Base-by-base conservation (phyloP, 1,140 invertebrate genomes). In the Drosophila subobscura region DNA sequence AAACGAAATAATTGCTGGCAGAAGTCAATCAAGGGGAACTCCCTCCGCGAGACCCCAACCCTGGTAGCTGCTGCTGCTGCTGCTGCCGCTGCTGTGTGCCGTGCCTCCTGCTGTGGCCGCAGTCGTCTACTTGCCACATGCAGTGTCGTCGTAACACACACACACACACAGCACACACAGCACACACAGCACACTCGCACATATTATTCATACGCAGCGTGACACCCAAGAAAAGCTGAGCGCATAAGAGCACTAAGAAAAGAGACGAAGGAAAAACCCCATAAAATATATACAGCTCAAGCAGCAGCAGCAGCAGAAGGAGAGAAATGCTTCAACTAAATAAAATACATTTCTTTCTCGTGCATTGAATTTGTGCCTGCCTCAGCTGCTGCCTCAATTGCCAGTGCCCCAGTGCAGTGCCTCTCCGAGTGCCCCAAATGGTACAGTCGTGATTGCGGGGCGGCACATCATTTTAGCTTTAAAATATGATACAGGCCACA, bases 161-260 rank as follows among this genome's bases (percentile, higher is more conserved):
- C 80, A 63, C 77, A 84, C 33, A 37, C 33, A 37, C 5, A 5
- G 67, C 50, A 54, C 58, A 27, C 42, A 25, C 25, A 5, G 72
- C 79, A 84, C n/a, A 20, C 16, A 20, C 16, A 20, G 74, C 49
- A 57, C 58, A 25, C 41, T 25, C 41, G 46, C 37, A 41, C 59
- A 78, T 73, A 88, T 88, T 88, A 86, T 70, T 88, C 83, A 86
- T 86, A 86, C 83, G 83, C 83, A 86, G 83, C 83, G 79, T 86
- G 83, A 72, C 78, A 86, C 42, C 78, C 33, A 76, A 63, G 49
- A 57, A 60, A 54, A 20, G 58, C 56, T 72, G 55, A 20, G 50
- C 50, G 46, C 55, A 49, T 37, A 73, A 45, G 20, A 41, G 55
- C 45, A 68, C 12, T 23, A 52, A 60, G n/a, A 54, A 37, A 46